Percentiles rank a stretch among this genome's conserved stretches.
These are phyloP conservation scores for Aplocera efformata DNA, from an alignment of 2,888 invertebrate genomes.

Conservation along the genomic window DNA sequence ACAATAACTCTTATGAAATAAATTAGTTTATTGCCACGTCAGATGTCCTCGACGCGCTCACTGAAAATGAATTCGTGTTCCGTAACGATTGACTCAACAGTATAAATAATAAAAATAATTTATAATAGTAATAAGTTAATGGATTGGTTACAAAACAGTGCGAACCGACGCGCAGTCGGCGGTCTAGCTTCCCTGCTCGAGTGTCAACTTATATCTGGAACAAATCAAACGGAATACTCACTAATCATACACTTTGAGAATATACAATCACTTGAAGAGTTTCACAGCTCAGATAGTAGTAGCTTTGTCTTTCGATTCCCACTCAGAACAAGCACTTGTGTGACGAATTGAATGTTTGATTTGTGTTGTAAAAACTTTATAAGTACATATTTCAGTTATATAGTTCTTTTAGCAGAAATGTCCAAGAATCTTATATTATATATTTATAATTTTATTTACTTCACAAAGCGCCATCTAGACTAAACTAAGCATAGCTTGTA, in stretches of 20 bases:
- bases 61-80: slow-evolving; percentile 57
- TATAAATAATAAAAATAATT: slow-evolving; percentile 81
- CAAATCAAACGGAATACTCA: slow-evolving; percentile 21
- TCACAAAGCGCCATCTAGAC: too few relatives aligned
- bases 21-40: slow-evolving; percentile 78
- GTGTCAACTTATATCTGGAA: slow-evolving; percentile 51
- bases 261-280: not conserved
- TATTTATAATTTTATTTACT: too few relatives aligned
- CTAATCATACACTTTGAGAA: not conserved
- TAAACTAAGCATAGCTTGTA: too few relatives aligned
- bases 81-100: slow-evolving; percentile 70
- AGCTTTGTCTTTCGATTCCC: too few relatives aligned
- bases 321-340: too few relatives aligned
- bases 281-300: too few relatives aligned
- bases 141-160: slow-evolving; percentile 74
- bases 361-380: too few relatives aligned
- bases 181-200: slow-evolving; percentile 50
- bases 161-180: slow-evolving; percentile 55
- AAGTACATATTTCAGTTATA: too few relatives aligned
- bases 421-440: too few relatives aligned
- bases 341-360: too few relatives aligned
- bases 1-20: slow-evolving; percentile 68
- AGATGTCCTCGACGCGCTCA: slow-evolving; percentile 58
- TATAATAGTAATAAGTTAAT: slow-evolving; percentile 77
- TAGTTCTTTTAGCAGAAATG: too few relatives aligned